Percentiles rank a stretch among this genome's conserved stretches.
Evolutionary conservation across 2,113 vertebrate species (phyloP).

Genomic region (Tragelaphus strepsiceros): DNA sequence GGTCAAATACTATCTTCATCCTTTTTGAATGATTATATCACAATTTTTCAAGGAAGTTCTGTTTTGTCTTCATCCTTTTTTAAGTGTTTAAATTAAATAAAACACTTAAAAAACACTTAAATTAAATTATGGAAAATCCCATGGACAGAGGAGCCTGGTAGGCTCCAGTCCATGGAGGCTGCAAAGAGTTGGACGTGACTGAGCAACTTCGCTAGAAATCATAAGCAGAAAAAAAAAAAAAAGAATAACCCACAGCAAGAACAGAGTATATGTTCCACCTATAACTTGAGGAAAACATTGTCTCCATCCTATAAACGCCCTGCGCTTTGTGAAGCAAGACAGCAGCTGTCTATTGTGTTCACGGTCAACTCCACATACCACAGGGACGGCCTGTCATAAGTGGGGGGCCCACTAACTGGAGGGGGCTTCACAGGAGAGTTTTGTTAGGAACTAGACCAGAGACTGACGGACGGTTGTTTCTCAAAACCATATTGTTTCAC

Average conservation of each 20-base stretch:
- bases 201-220: neutral
- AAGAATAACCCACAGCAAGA: neutral
- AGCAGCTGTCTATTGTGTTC: neutral
- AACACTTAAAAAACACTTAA: no score
- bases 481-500: neutral
- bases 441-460: neutral
- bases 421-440: neutral
- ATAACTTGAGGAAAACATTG: neutral
- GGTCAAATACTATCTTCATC: neutral
- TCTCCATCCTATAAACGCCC: neutral
- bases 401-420: accelerated
- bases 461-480: neutral
- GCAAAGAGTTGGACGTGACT: neutral
- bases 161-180: neutral
- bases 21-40: neutral
- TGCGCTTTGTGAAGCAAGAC: neutral
- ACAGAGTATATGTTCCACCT: neutral
- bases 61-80: neutral
- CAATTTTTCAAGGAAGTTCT: neutral
- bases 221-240: neutral
- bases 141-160: neutral
- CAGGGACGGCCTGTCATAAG: neutral
- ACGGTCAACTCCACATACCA: neutral
- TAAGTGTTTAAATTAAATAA: neutral
- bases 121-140: neutral